Evolutionary conservation across 2,113 vertebrate species (phyloP).

Genomic region (Paralichthys olivaceus): DNA sequence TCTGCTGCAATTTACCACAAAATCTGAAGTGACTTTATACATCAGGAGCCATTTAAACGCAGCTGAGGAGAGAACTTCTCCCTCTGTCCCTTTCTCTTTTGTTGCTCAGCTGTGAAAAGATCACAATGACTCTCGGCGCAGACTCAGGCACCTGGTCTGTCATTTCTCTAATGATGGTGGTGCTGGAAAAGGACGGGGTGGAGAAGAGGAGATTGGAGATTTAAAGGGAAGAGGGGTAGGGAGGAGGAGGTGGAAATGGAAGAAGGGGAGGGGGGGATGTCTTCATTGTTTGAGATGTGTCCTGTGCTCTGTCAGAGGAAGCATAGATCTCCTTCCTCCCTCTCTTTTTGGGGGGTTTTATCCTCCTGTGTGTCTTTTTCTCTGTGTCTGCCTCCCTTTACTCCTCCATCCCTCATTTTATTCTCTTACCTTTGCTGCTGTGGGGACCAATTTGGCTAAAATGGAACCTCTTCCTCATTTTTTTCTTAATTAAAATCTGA

Average conservation of each 20-base stretch:
- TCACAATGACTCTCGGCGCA: constrained; percentile 63
- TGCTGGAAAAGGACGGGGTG: constrained; percentile 34
- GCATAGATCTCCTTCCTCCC: constrained; percentile 58
- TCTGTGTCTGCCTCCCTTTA: constrained; percentile 65
- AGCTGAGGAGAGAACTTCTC: constrained; percentile 60
- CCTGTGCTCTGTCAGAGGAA: constrained; percentile 66
- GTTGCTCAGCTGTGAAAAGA: constrained; percentile 49
- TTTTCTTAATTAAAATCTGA: constrained; percentile 87
- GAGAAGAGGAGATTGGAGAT: constrained; percentile 45
- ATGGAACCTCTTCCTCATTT: constrained; percentile 86
- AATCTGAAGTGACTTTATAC: constrained; percentile 75
- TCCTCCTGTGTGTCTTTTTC: constrained; percentile 70
- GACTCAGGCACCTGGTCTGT: constrained; percentile 65
- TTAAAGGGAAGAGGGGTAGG: constrained; percentile 37
- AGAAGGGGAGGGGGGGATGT: constrained; percentile 24
- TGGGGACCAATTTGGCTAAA: constrained; percentile 85
- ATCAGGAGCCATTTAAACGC: constrained; percentile 71
- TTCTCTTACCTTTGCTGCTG: constrained; percentile 80
- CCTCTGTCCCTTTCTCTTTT: constrained; percentile 60
- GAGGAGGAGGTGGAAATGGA: constrained; percentile 3
- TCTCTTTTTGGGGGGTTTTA: constrained; percentile 29
- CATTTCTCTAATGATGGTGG: constrained; percentile 71
- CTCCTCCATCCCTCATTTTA: constrained; percentile 75
- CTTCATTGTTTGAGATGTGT: constrained; percentile 75
- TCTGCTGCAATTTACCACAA: constrained; percentile 78